Evolutionary conservation across 2,888 invertebrate genomes (phyloP).

Genomic region (Temnothorax unifasciatus): DNA sequence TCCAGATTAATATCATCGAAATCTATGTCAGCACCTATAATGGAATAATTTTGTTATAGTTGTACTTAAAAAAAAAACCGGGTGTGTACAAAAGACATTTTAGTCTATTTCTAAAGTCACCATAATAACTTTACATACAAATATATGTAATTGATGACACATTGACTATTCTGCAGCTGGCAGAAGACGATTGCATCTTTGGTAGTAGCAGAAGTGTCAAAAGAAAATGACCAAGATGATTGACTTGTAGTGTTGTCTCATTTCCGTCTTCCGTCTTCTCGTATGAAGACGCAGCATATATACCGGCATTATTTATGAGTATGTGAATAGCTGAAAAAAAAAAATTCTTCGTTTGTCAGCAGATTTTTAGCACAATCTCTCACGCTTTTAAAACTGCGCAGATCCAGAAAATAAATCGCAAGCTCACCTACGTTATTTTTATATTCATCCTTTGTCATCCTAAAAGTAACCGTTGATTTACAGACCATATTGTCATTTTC

Average conservation of each 20-base stretch:
- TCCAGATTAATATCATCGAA: conserved; percentile 92
- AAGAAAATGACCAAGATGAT: conserved; percentile 90
- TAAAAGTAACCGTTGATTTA: conserved; percentile 49
- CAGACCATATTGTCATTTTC: no score
- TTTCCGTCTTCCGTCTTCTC: conserved; percentile 89
- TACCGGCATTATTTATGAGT: conserved; percentile 91
- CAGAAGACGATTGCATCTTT: conserved; percentile 87
- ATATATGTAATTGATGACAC: conserved; percentile 88
- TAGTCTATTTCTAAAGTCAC: neutral
- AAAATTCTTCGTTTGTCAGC: conserved; percentile 86
- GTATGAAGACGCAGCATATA: conserved; percentile 90
- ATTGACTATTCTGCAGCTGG: conserved; percentile 87
- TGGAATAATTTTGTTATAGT: neutral
- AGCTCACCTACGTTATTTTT: conserved; percentile 78
- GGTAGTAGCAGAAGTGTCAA: conserved; percentile 89
- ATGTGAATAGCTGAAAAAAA: conserved; percentile 89
- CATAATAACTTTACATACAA: conserved; percentile 75
- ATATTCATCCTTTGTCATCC: conserved; percentile 77
- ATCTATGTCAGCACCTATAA: conserved; percentile 87
- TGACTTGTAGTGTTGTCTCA: conserved; percentile 89
- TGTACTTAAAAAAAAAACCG: neutral
- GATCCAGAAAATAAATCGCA: conserved; percentile 85
- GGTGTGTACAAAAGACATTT: neutral
- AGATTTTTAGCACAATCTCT: conserved; percentile 87
- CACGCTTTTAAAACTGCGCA: conserved; percentile 88